Percentiles rank a stretch among this genome's conserved stretches.
phyloP scores from a whole-genome alignment of 2,888 invertebrate genomes.

The Drosophila monieri region DNA sequence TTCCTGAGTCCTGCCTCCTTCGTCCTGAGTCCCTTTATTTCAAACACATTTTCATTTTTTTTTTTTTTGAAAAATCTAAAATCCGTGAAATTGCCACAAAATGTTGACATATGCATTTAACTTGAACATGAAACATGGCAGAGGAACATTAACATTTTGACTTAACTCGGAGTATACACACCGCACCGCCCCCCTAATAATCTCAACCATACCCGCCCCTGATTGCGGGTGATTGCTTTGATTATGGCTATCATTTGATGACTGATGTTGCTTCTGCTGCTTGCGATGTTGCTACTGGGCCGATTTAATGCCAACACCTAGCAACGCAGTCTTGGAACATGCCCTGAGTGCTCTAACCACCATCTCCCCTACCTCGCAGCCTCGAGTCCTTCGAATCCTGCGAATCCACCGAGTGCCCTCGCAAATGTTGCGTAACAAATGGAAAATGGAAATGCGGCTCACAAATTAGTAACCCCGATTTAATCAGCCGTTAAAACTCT shows the following conservation, averaged over 20 bases:
- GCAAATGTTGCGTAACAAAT: constrained; percentile 38
- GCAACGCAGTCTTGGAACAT: constrained; percentile 53
- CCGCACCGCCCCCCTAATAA: neutral
- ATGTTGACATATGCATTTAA: constrained; percentile 59
- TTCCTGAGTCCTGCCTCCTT: neutral
- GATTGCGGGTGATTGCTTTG: constrained; percentile 45
- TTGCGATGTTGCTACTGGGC: constrained; percentile 1
- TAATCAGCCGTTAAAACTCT: constrained; percentile 64
- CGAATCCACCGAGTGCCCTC: neutral
- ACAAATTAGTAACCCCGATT: constrained; percentile 71
- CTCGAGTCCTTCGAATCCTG: neutral
- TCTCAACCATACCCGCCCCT: constrained; percentile 4
- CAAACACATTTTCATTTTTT: neutral
- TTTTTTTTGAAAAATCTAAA: constrained; percentile 2
- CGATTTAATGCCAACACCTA: constrained; percentile 64
- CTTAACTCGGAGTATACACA: constrained; percentile 10
- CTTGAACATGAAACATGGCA: constrained; percentile 6
- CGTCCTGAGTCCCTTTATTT: neutral
- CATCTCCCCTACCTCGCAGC: neutral
- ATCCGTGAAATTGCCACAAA: constrained; percentile 33
- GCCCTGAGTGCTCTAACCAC: constrained; percentile 3
- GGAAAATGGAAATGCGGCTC: constrained; percentile 30
- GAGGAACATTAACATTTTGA: constrained; percentile 33
- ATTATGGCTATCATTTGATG: constrained; percentile 42
- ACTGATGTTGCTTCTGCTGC: constrained; percentile 10